Evolutionary conservation across 2,113 vertebrate genomes (phyloP), one percentile per base, ranked within the genome.

Genomic region (Lepus timidus): DNA sequence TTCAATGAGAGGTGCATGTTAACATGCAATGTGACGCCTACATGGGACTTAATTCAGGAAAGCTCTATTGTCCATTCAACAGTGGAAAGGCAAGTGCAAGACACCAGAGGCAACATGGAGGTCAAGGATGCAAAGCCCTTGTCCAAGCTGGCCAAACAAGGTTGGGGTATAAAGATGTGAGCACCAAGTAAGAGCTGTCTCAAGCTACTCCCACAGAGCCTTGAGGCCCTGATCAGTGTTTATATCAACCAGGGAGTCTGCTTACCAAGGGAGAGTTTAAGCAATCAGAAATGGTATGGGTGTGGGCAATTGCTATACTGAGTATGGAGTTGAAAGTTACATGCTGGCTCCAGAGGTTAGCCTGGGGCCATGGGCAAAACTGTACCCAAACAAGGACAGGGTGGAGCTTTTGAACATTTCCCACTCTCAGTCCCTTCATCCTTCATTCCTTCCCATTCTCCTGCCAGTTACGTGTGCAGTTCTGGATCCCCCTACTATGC

Each of bases 291-390:
- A 4, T 3, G 0, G 13, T 5, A 25, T 10, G 65, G 19, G 5
- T 22, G 6, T 44, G 36, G 52, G 1, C 44, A 79, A 20, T 12
- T n/a, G 55, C 20, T 71, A 55, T 9, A 1, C 19, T 29, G 22
- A 67, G 7, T 9, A 7, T 23, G 23, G 14, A 76, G 11, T 8
- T 29, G 9, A 6, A 0, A 7, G 3, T 7, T 20, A 0, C n/a
- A 55, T 36, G 62, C 52, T 27, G 39, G 22, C 29, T 67, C 6
- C 52, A 62, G 78, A 36, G 49, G 23, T 55, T 39, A 44, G 51
- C 27, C 25, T 61, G 14, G 29, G 9, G 31, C 52, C 13, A 10
- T 14, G 58, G 36, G 52, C 71, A 36, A 14, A 1, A 19, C 49
- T 44, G 22, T 27, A 12, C 49, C 71, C 64, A 36, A 31, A 1